A percentile compares a stretch with the other conserved stretches of the same genome.
Conservation (phyloP, 1,140 invertebrate genomes). For the Diuraphis noxia region DNA sequence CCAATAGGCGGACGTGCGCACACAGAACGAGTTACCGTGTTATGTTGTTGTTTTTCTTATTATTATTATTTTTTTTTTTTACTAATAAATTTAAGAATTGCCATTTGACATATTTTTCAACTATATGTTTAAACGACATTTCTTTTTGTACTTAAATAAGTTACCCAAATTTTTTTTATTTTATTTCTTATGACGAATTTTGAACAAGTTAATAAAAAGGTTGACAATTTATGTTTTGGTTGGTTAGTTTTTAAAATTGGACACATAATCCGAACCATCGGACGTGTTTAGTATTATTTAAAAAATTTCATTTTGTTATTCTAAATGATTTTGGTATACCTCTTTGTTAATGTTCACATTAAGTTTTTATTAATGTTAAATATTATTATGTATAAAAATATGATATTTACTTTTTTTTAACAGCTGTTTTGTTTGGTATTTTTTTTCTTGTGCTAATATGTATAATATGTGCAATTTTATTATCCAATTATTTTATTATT, state of each 20-base stretch:
- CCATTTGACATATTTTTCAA: neutral
- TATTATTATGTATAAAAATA: neutral
- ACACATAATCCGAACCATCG: neutral
- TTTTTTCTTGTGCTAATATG: slow-evolving; percentile 39
- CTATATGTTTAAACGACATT: neutral
- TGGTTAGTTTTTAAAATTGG: neutral
- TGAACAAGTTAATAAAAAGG: slow-evolving; percentile 6
- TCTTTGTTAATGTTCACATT: slow-evolving; percentile 46
- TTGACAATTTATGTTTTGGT: neutral
- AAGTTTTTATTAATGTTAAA: slow-evolving; percentile 29
- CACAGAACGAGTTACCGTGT: slow-evolving; percentile 47
- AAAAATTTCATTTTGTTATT: slow-evolving; percentile 10
- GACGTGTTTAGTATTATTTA: slow-evolving; percentile 13
- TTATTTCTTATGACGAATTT: neutral
- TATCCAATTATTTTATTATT: slow-evolving; percentile 10
- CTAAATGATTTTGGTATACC: slow-evolving; percentile 34
- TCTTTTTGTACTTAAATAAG: slow-evolving; percentile 11
- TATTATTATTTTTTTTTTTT: neutral
- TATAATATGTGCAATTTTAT: slow-evolving; percentile 47
- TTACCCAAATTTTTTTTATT: slow-evolving; percentile 3
- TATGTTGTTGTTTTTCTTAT: slow-evolving; percentile 28
- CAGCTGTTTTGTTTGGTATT: slow-evolving; percentile 43
- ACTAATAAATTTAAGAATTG: neutral
- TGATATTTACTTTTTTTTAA: slow-evolving; percentile 2
- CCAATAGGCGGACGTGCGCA: neutral